Conservation (phyloP, 2,113 vertebrate species). For the Tychaedon coryphoeus region DNA sequence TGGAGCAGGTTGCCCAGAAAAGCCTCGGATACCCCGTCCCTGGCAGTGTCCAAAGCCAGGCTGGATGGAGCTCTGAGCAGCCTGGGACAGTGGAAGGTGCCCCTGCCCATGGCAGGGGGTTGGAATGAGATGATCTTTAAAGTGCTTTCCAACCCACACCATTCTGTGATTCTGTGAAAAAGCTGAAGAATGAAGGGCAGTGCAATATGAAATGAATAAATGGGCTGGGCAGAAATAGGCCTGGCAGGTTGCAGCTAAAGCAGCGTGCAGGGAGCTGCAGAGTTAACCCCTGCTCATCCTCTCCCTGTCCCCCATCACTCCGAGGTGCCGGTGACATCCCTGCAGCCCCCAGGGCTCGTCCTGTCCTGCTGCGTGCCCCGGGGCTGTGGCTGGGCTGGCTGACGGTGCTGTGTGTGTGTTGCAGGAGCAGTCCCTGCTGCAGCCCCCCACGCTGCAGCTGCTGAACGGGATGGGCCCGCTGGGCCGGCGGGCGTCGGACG, state of each 20-base stretch:
- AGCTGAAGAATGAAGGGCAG: not conserved
- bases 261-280: not conserved
- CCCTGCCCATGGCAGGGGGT: not conserved
- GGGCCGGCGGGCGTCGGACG: conserved; percentile 93
- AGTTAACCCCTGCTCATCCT: fast-evolving
- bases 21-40: not conserved
- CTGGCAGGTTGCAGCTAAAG: not conserved
- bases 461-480: conserved; percentile 98
- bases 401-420: not conserved
- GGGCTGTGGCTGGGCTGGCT: not conserved
- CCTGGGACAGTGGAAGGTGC: not conserved
- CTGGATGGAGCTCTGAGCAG: not conserved
- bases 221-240: not conserved
- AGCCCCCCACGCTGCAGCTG: conserved; percentile 94
- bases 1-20: not conserved
- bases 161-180: not conserved
- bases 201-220: not conserved
- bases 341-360: not conserved
- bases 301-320: fast-evolving
- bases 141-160: not conserved
- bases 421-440: conserved; percentile 95
- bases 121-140: not conserved
- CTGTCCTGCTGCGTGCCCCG: fast-evolving
- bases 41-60: not conserved
- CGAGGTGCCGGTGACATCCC: fast-evolving